Evolutionary conservation across 2,113 vertebrate genomes (phyloP).

Genomic region (Stictonetta naevosa): DNA sequence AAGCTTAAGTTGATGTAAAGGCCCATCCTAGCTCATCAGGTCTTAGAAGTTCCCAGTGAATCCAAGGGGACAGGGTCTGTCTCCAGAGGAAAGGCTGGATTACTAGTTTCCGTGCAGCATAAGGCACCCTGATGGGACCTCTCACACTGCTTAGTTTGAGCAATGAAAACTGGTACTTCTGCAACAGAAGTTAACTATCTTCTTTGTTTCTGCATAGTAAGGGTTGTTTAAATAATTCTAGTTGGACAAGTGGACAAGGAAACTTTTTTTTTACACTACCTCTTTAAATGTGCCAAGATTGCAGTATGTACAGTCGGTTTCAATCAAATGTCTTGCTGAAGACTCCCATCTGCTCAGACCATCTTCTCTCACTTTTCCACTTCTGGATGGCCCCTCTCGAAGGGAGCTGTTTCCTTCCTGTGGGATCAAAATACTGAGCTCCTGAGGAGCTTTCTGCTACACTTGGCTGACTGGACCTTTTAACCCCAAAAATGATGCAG

Average conservation of each 20-base stretch:
- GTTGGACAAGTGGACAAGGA: too few species aligned
- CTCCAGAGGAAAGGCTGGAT: background rate
- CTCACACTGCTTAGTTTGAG: background rate
- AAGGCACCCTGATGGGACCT: background rate
- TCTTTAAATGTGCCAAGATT: background rate
- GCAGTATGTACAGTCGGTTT: background rate
- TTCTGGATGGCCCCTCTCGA: background rate
- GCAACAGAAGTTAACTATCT: background rate
- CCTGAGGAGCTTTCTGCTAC: background rate
- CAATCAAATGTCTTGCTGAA: background rate
- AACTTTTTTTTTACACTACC: background rate
- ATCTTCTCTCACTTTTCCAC: background rate
- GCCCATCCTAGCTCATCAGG: background rate
- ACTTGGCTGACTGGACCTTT: background rate
- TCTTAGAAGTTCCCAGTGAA: background rate
- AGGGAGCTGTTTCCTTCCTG: background rate
- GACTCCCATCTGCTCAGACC: background rate
- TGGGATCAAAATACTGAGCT: background rate
- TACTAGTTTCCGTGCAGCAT: accelerated
- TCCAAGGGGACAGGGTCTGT: background rate
- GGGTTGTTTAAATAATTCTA: background rate
- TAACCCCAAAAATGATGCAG: background rate
- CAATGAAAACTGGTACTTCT: background rate
- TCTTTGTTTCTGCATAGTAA: background rate
- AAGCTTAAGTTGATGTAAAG: background rate